phyloP scores from a whole-genome alignment of 2,888 invertebrate genomes.

The Parnassius smintheus region DNA sequence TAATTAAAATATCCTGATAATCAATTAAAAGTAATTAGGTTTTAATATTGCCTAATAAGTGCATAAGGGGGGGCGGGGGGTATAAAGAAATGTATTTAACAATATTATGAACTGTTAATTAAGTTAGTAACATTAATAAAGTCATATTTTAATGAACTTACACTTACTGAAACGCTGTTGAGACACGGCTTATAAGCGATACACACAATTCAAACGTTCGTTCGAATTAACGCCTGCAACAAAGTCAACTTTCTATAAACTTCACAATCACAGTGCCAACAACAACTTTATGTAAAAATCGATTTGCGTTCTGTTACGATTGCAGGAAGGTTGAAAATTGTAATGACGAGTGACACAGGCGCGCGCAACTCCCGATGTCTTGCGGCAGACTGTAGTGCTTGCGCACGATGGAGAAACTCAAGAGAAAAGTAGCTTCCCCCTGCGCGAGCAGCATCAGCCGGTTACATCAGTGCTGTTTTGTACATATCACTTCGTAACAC shows the following conservation, averaged over 20 bases:
- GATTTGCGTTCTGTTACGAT: conserved; percentile 22
- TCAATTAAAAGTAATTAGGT: too few relatives aligned
- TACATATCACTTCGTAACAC: conserved; percentile 42
- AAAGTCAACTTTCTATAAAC: conserved; percentile 27
- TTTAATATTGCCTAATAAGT: too few relatives aligned
- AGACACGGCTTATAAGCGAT: conserved; percentile 10
- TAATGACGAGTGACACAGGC: conserved; percentile 33
- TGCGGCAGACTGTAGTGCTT: conserved; percentile 48
- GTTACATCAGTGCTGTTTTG: conserved; percentile 70
- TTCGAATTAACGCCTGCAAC: conserved; percentile 15
- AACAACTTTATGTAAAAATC: conserved; percentile 22
- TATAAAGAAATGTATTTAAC: too few relatives aligned
- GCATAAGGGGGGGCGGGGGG: too few relatives aligned
- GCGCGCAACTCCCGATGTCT: conserved; percentile 55
- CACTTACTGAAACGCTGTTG: conserved; percentile 17
- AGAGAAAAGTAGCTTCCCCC: conserved; percentile 71
- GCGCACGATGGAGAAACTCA: conserved; percentile 71
- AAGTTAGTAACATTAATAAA: too few relatives aligned
- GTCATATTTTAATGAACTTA: conserved; percentile 14
- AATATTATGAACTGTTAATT: too few relatives aligned
- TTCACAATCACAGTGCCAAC: conserved; percentile 30
- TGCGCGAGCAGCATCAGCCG: conserved; percentile 46
- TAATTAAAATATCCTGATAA: too few relatives aligned
- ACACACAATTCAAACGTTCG: conserved; percentile 20
- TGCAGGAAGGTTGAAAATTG: conserved; percentile 21